Evolutionary conservation across 2,888 invertebrate genomes (phyloP).

Genomic region (Epicampocera succincta): DNA sequence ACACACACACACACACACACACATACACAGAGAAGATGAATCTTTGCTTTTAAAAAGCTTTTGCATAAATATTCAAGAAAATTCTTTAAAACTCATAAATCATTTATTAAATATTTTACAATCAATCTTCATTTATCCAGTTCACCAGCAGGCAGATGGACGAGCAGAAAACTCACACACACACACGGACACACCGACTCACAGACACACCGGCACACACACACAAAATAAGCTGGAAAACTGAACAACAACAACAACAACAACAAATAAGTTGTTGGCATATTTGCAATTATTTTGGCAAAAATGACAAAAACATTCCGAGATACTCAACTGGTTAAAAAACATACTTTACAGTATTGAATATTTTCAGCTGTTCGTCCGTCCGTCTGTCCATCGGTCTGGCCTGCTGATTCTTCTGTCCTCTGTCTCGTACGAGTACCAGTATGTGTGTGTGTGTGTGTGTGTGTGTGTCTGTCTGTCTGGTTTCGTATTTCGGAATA

Average conservation of each 20-base stretch:
- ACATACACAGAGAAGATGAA: too few species aligned
- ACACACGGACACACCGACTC: not conserved
- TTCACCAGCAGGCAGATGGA: not conserved
- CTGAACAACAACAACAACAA: conserved; percentile 12
- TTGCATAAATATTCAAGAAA: not conserved
- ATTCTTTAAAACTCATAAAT: conserved; percentile 40
- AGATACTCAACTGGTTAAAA: conserved; percentile 36
- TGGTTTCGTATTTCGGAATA: not conserved
- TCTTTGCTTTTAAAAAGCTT: not conserved
- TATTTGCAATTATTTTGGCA: conserved; percentile 51
- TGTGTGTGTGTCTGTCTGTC: not conserved
- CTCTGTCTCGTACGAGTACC: too few species aligned
- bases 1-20: too few species aligned
- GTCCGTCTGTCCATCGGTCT: conserved; percentile 1
- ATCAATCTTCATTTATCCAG: conserved; percentile 50
- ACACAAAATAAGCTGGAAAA: conserved; percentile 25
- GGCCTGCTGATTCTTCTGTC: too few species aligned
- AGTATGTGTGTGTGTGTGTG: too few species aligned
- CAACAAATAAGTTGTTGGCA: conserved; percentile 42
- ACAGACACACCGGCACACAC: conserved; percentile 12
- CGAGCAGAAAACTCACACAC: not conserved
- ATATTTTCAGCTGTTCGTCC: not conserved
- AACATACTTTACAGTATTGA: conserved; percentile 2
- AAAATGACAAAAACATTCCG: conserved; percentile 12
- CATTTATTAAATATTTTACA: conserved; percentile 49